Base-by-base conservation (phyloP, 1,140 invertebrate species). In the Lithobius niger region DNA sequence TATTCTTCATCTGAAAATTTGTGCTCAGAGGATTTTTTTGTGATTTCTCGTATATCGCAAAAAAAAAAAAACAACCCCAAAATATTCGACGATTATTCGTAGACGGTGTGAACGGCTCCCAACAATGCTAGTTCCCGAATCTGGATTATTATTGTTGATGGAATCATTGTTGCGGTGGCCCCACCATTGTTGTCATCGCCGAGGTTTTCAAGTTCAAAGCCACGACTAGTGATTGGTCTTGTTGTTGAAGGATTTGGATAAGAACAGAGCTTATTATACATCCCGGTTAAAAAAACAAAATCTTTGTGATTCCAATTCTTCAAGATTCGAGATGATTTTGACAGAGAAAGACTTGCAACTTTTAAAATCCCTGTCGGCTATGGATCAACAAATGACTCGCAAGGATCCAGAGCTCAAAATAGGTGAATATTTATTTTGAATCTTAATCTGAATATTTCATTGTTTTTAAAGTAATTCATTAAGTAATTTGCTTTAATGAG, bases 341-440 rank as follows among this genome's bases (percentile, higher is more conserved):
- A 28, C 44, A 6, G 54, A 55, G 21, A 55, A 55, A 27, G 54
- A 55, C 44, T 24, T 55, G 24, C 54, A 55, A 42, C n/a, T 48
- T 3, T n/a, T 55, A 6, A 48, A 31, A 21, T 21, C 44, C 2
- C 24, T 55, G 26, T 25, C 54, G 2, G n/a, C 13, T 24, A 3
- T 15, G 6, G 54, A 28, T 22, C 44, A 55, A 22, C 4, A 10
- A 3, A 15, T 18, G 44, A 24, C 18, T 13, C 44, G 43, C 21
- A 55, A 55, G 45, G 54, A 55, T 19, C 54, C 54, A 3, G 54
- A 55, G 26, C 27, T 55, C 2, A 55, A 55, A 55, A 55, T 55
- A 4, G 54, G 54, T 55, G 22, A 54, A 54, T 25, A 26, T 54
- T 21, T 49, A 19, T 25, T 51, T 10, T n/a, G n/a, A n/a, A n/a